Conservation (phyloP, 2,113 vertebrate species). For the Perccottus glenii region DNA sequence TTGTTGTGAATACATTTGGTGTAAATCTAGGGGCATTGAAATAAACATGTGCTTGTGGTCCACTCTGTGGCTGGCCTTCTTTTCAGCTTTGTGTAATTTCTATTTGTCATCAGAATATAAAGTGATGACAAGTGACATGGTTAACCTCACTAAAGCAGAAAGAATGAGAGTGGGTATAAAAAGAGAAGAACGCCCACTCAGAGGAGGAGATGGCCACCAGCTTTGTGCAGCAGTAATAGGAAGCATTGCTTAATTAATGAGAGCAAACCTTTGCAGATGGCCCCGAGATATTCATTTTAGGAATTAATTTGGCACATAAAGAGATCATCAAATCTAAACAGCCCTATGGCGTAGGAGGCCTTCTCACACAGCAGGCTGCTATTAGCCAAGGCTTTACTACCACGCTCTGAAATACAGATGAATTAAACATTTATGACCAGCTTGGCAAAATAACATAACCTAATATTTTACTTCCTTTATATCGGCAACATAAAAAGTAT, state of each 20-base stretch:
- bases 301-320: conserved; percentile 78
- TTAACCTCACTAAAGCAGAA: conserved; percentile 16
- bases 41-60: not conserved
- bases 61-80: conserved; percentile 38
- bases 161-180: not conserved
- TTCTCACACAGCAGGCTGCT: conserved; percentile 40
- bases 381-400: conserved; percentile 34
- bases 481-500: no score
- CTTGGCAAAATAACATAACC: no score
- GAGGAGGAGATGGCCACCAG: conserved; percentile 55
- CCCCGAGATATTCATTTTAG: conserved; percentile 76
- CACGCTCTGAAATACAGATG: not conserved
- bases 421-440: not conserved
- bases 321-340: conserved; percentile 75
- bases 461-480: no score
- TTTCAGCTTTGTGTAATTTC: conserved; percentile 35
- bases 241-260: conserved; percentile 75
- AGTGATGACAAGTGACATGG: conserved; percentile 51
- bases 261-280: conserved; percentile 68
- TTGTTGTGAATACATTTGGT: no score
- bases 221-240: conserved; percentile 55
- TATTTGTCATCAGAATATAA: conserved; percentile 35
- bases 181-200: conserved; percentile 20
- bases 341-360: conserved; percentile 51
- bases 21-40: no score